These are phyloP conservation scores for Gonocerus acuteangulatus DNA, from an alignment of 2,888 invertebrate genomes.

Conservation along the genomic window DNA sequence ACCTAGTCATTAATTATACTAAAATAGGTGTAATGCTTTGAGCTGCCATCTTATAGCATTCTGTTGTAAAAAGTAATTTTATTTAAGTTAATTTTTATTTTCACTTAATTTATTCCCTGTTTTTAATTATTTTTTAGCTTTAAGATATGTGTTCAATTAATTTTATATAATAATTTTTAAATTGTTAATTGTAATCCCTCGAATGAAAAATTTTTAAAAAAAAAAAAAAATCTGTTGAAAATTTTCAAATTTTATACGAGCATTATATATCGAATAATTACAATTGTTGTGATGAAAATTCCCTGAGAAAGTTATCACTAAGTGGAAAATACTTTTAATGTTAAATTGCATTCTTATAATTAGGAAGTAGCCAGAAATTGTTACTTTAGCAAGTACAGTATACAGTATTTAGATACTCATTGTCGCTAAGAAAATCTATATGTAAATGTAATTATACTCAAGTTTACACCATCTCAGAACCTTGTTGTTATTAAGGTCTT, in stretches of 20 bases:
- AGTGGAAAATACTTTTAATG: constrained; percentile 25
- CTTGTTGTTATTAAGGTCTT: constrained; percentile 31
- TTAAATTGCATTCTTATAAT: constrained; percentile 33
- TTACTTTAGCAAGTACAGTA: constrained; percentile 31
- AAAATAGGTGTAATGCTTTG: constrained; percentile 34
- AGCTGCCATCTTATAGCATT: constrained; percentile 34
- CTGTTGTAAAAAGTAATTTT: constrained; percentile 20
- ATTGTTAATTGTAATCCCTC: constrained; percentile 15
- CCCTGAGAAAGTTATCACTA: constrained; percentile 27
- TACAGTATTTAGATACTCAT: constrained; percentile 34
- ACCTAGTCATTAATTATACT: constrained; percentile 31
- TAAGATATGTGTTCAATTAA: constrained; percentile 33
- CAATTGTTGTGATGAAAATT: constrained; percentile 28
- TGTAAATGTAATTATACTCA: constrained; percentile 25
- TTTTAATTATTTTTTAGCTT: constrained; percentile 28
- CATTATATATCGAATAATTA: constrained; percentile 23
- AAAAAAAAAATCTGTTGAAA: constrained; percentile 23
- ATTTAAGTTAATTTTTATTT: constrained; percentile 17
- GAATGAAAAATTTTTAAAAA: constrained; percentile 1
- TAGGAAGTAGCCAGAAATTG: constrained; percentile 30
- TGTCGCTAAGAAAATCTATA: constrained; percentile 33
- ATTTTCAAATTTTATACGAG: constrained; percentile 28
- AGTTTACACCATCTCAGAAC: constrained; percentile 27
- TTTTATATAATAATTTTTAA: constrained; percentile 19
- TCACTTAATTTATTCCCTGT: constrained; percentile 13